Evolutionary conservation across 2,888 invertebrate species (phyloP).

Genomic region (Dasysyrphus tricinctus): DNA sequence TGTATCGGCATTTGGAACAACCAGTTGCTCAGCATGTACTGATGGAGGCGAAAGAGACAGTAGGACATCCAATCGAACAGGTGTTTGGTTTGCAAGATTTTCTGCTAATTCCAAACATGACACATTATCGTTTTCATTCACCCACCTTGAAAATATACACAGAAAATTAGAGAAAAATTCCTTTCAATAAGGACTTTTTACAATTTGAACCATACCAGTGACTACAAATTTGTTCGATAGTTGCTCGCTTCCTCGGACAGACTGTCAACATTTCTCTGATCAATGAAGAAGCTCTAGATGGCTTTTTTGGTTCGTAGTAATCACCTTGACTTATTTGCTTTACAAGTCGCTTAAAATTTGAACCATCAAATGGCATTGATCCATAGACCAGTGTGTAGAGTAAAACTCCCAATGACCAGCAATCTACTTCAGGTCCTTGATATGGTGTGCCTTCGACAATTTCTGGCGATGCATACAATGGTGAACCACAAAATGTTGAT

Average conservation of each 20-base stretch:
- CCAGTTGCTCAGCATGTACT: constrained; percentile 89
- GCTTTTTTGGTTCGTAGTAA: constrained; percentile 97
- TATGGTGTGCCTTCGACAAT: constrained; percentile 98
- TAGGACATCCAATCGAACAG: constrained; percentile 93
- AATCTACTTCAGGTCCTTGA: constrained; percentile 97
- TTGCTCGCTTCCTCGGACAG: constrained; percentile 93
- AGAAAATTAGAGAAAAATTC: too few species aligned
- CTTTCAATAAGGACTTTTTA: not conserved
- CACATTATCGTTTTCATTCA: constrained; percentile 92
- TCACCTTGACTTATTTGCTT: constrained; percentile 98
- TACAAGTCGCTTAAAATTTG: constrained; percentile 98
- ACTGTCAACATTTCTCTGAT: constrained; percentile 98
- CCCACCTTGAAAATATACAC: constrained; percentile 87
- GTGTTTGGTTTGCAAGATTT: constrained; percentile 94
- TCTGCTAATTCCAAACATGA: constrained; percentile 94
- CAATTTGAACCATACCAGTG: constrained; percentile 87
- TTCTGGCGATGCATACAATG: constrained; percentile 98
- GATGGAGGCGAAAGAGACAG: constrained; percentile 93
- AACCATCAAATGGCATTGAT: constrained; percentile 99
- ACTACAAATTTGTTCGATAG: constrained; percentile 96
- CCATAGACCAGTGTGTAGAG: constrained; percentile 99
- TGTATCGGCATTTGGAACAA: constrained; percentile 86
- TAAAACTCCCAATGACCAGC: constrained; percentile 97
- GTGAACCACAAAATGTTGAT: constrained; percentile 97
- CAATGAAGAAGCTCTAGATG: constrained; percentile 96